A percentile compares a stretch with the other conserved stretches of the same genome.
phyloP scores from a whole-genome alignment of 64 coral and sea anemone genomes.

The Acropora tenuis region DNA sequence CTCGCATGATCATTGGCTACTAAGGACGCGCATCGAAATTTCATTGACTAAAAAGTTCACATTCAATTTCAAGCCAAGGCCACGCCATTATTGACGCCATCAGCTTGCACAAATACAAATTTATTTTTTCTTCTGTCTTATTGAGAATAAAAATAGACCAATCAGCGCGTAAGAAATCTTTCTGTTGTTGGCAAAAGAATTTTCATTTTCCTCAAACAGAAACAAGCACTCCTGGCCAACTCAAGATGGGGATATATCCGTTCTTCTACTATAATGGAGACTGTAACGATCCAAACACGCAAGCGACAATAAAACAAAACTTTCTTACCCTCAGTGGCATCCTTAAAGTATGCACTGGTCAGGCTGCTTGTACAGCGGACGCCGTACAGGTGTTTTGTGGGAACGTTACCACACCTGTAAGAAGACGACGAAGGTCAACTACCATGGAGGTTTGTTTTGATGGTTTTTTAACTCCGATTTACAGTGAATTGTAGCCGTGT shows the following conservation, averaged over 20 bases:
- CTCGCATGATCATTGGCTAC: too few relatives aligned
- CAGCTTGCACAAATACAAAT: too few relatives aligned
- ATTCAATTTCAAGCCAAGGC: too few relatives aligned
- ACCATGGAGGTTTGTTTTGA: neutral
- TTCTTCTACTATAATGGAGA: constrained; percentile 53
- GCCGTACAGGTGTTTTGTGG: constrained; percentile 37
- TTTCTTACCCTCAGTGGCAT: constrained; percentile 20
- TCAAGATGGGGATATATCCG: neutral
- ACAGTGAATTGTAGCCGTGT: too few relatives aligned
- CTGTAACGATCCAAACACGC: constrained; percentile 55
- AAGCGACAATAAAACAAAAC: neutral
- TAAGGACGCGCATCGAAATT: too few relatives aligned
- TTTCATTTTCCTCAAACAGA: neutral
- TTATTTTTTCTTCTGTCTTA: too few relatives aligned
- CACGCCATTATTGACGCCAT: too few relatives aligned
- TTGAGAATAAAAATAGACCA: too few relatives aligned
- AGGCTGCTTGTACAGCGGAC: neutral
- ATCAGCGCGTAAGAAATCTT: too few relatives aligned
- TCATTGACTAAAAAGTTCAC: too few relatives aligned
- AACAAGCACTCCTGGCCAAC: neutral
- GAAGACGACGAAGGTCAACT: constrained; percentile 1
- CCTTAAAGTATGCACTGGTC: neutral
- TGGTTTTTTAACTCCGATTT: neutral
- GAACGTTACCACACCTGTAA: neutral
- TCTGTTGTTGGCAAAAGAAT: neutral